phyloP scores from a whole-genome alignment of 2,113 vertebrate species.

The Colius striatus region DNA sequence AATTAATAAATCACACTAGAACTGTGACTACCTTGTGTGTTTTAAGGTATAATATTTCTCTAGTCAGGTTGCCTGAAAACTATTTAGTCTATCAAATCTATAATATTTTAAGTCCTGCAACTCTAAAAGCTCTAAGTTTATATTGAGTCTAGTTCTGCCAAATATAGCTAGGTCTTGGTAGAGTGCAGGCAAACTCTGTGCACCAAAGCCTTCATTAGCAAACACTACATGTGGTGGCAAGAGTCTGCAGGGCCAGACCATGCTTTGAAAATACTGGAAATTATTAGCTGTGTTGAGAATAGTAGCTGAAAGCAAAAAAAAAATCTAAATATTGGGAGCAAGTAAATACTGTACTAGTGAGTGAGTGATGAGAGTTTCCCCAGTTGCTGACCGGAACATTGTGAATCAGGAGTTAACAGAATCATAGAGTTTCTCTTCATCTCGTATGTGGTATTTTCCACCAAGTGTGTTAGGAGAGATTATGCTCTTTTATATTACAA shows the following conservation, averaged over 20 bases:
- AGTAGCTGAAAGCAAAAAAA: neutral
- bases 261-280: neutral
- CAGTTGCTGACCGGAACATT: neutral
- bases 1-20: constrained; percentile 25
- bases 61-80: neutral
- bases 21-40: neutral
- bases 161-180: neutral
- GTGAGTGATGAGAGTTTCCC: neutral
- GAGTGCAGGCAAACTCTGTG: neutral
- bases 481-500: neutral
- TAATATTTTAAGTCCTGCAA: neutral
- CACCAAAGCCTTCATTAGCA: neutral
- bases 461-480: neutral
- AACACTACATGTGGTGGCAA: neutral
- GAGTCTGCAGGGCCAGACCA: neutral
- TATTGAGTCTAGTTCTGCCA: neutral
- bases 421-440: neutral
- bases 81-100: neutral
- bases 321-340: neutral
- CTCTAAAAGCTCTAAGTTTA: neutral
- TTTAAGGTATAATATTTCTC: neutral
- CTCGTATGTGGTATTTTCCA: neutral
- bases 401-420: neutral
- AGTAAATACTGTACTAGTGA: neutral
- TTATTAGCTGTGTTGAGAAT: neutral